A percentile compares a stretch with the other conserved stretches of the same genome.
Conservation (phyloP, 1,140 invertebrate species). For the Trachymyrmex septentrionalis region DNA sequence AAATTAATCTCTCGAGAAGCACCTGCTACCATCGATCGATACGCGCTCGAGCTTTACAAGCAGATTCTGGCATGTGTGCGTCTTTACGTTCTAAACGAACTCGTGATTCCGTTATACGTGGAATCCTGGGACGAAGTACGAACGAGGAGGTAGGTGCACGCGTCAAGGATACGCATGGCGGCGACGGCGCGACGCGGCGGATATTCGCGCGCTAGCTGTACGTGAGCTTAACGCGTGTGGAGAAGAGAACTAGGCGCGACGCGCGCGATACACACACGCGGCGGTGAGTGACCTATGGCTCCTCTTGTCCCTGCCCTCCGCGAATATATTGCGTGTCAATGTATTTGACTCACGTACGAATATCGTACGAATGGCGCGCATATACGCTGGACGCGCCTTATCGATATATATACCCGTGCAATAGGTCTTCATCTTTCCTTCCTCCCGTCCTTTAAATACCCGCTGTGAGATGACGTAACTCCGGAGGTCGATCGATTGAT, state of each 20-base stretch:
- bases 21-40: constrained; percentile 10
- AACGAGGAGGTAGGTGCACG: constrained; percentile 46
- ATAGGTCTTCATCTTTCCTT: neutral
- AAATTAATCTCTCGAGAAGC: neutral
- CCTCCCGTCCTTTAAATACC: no score
- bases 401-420: neutral
- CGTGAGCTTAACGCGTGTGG: constrained; percentile 27
- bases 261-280: constrained; percentile 47
- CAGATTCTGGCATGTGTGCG: constrained; percentile 76
- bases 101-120: constrained; percentile 79
- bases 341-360: constrained; percentile 68
- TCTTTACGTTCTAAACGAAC: constrained; percentile 60
- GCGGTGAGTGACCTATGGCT: constrained; percentile 85
- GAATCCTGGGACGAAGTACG: constrained; percentile 73
- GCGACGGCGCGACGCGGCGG: constrained; percentile 17
- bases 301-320: constrained; percentile 69
- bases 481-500: neutral
- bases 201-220: constrained; percentile 38
- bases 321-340: constrained; percentile 82
- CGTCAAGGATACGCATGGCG: constrained; percentile 67
- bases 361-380: neutral
- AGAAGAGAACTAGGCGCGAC: constrained; percentile 33
- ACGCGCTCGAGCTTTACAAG: neutral
- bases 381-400: neutral
- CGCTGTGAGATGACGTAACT: neutral